phyloP scores from a whole-genome alignment of 2,888 invertebrate genomes.

The Aplocera efformata region DNA sequence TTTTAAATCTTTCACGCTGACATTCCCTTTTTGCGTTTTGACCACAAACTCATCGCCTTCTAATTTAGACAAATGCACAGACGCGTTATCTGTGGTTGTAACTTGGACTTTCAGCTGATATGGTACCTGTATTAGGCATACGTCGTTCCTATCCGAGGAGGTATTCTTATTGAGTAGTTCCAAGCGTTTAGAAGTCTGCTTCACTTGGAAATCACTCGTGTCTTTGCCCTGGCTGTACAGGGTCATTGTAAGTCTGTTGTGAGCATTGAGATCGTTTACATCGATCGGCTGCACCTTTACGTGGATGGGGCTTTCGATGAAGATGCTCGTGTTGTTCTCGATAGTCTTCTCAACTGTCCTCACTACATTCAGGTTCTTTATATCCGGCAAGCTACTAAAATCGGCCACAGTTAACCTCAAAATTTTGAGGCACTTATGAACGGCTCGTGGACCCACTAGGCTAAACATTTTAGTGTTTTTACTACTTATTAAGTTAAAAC shows the following conservation, averaged over 20 bases:
- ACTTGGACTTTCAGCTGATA: slow-evolving; percentile 71
- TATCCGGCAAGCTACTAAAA: slow-evolving; percentile 65
- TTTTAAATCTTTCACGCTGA: slow-evolving; percentile 60
- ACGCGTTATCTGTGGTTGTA: slow-evolving; percentile 64
- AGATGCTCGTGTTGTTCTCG: slow-evolving; percentile 69
- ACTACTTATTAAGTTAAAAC: slow-evolving; percentile 27
- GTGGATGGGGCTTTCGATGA: slow-evolving; percentile 75
- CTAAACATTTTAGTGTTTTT: slow-evolving; percentile 57
- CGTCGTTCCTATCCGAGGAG: slow-evolving; percentile 61
- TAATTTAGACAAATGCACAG: slow-evolving; percentile 61
- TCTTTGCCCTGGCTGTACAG: slow-evolving; percentile 70
- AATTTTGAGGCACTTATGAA: slow-evolving; percentile 72
- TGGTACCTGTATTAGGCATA: slow-evolving; percentile 73
- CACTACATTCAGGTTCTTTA: slow-evolving; percentile 66
- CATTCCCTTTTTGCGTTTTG: slow-evolving; percentile 65
- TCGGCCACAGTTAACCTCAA: slow-evolving; percentile 75
- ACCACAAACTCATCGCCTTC: slow-evolving; percentile 71
- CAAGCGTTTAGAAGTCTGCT: slow-evolving; percentile 69
- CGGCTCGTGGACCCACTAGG: slow-evolving; percentile 55
- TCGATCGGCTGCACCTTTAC: slow-evolving; percentile 73
- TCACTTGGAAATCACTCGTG: slow-evolving; percentile 69
- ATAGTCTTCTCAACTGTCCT: slow-evolving; percentile 74
- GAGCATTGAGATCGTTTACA: slow-evolving; percentile 64
- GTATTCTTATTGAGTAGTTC: slow-evolving; percentile 70
- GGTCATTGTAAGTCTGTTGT: slow-evolving; percentile 70